Percentiles rank a stretch among this genome's conserved stretches.
These are phyloP conservation scores for Drosophila navojoa DNA, from an alignment of 1,140 invertebrate genomes.

Conservation along the genomic window DNA sequence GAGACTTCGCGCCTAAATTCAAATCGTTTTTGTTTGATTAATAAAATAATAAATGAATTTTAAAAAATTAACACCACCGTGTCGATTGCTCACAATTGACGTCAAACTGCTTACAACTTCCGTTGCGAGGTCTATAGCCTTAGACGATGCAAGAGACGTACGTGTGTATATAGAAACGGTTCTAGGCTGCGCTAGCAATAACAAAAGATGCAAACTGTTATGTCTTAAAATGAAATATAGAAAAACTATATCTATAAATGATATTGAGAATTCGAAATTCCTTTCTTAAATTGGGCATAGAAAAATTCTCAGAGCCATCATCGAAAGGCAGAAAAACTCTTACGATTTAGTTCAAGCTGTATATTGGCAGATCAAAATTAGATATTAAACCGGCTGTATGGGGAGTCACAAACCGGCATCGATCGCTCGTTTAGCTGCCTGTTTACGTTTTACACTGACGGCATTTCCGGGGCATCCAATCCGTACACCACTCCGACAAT, in stretches of 20 bases:
- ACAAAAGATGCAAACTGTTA: no score
- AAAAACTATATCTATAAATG: no score
- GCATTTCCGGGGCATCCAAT: constrained; percentile 36
- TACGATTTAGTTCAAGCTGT: not conserved
- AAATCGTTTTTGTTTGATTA: constrained; percentile 23
- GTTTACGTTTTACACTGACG: not conserved
- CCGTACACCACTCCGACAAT: constrained; percentile 9
- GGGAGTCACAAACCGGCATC: constrained; percentile 29
- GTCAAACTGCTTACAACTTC: constrained; percentile 32
- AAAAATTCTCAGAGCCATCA: not conserved
- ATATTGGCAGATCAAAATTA: not conserved
- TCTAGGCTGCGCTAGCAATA: not conserved
- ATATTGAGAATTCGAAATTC: no score
- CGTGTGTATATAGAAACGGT: not conserved
- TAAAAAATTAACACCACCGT: constrained; percentile 28
- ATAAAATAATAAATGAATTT: constrained; percentile 27
- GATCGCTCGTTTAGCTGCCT: constrained; percentile 3
- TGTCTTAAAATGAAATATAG: no score
- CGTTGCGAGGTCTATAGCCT: constrained; percentile 12
- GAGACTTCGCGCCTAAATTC: not conserved
- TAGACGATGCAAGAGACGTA: not conserved
- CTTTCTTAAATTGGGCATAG: not conserved
- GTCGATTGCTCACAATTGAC: constrained; percentile 35
- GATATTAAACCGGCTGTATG: constrained; percentile 24
- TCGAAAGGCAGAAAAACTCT: not conserved